A percentile compares a stretch with the other conserved stretches of the same genome.
Evolutionary conservation across 2,113 vertebrate genomes (phyloP).

Genomic region (Cisticola juncidis): DNA sequence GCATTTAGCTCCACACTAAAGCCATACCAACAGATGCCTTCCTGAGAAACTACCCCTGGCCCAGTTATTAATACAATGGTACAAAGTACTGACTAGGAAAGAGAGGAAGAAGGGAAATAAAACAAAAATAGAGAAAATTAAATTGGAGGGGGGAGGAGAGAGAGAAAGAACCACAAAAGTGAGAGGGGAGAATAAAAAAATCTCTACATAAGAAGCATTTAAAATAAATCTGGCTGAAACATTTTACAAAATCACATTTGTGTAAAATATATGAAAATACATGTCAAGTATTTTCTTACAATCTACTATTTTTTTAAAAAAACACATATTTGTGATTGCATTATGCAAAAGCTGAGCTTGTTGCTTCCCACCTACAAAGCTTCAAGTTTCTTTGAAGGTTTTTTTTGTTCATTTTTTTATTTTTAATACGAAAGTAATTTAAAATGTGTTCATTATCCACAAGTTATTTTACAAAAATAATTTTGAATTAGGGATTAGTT

Average conservation of each 20-base stretch:
- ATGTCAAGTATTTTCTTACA: conserved; percentile 88
- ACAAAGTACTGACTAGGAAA: conserved; percentile 78
- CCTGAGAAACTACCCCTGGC: conserved; percentile 87
- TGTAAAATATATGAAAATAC: conserved; percentile 90
- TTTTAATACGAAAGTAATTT: conserved; percentile 74
- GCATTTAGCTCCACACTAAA: conserved; percentile 65
- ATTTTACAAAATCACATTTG: conserved; percentile 92
- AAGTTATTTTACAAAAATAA: conserved; percentile 81
- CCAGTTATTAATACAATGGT: conserved; percentile 81
- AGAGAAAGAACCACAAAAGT: background rate
- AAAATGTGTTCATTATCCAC: conserved; percentile 75
- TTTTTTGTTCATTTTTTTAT: conserved; percentile 22
- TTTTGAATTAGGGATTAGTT: conserved; percentile 79
- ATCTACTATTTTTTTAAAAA: conserved; percentile 80
- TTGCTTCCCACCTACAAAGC: conserved; percentile 85
- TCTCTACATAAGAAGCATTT: conserved; percentile 85
- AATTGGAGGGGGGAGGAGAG: background rate
- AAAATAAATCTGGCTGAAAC: conserved; percentile 90
- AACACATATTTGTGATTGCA: conserved; percentile 87
- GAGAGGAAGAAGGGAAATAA: conserved; percentile 65
- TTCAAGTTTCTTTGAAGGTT: conserved; percentile 88
- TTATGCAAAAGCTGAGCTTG: conserved; percentile 88
- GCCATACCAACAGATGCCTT: conserved; percentile 70
- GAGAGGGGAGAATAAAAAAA: conserved; percentile 59
- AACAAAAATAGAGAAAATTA: background rate